phyloP scores from a whole-genome alignment of 2,797 vertebrate species.

The Graptemys geographica region DNA sequence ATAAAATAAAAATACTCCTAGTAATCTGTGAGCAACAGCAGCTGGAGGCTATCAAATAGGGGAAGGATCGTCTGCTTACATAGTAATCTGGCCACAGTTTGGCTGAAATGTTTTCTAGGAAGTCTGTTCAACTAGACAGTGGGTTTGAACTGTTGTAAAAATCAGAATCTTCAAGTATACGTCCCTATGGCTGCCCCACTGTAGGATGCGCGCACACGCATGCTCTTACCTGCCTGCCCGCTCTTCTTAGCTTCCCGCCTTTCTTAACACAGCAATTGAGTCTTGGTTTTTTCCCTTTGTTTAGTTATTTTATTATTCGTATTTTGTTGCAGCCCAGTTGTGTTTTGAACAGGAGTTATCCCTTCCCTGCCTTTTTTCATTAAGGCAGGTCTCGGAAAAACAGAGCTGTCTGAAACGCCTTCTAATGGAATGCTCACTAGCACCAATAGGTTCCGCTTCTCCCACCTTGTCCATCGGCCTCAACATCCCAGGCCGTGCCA shows the following conservation, averaged over 20 bases:
- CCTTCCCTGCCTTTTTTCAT: too few relatives aligned
- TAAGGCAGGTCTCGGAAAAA: background rate
- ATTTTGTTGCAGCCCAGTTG: background rate
- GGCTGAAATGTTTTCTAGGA: background rate
- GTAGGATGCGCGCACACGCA: accelerated
- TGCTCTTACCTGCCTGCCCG: background rate
- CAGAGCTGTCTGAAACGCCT: background rate
- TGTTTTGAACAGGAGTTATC: too few relatives aligned
- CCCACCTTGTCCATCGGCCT: too few relatives aligned
- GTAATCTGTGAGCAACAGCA: background rate
- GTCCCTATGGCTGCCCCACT: too few relatives aligned
- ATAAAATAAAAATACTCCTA: background rate
- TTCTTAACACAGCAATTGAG: background rate
- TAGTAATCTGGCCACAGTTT: background rate
- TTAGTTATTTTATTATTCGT: background rate
- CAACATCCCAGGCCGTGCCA: too few relatives aligned
- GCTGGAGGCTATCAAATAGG: background rate
- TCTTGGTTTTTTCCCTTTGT: background rate
- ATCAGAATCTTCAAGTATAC: background rate
- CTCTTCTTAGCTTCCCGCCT: background rate
- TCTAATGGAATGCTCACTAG: background rate
- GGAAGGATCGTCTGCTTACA: background rate
- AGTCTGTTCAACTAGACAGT: background rate
- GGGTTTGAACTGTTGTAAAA: background rate
- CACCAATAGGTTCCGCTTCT: too few relatives aligned